Percentiles rank a stretch among this genome's conserved stretches.
Conservation (phyloP, 2,888 invertebrate genomes). For the Trachelus iudaicus region DNA sequence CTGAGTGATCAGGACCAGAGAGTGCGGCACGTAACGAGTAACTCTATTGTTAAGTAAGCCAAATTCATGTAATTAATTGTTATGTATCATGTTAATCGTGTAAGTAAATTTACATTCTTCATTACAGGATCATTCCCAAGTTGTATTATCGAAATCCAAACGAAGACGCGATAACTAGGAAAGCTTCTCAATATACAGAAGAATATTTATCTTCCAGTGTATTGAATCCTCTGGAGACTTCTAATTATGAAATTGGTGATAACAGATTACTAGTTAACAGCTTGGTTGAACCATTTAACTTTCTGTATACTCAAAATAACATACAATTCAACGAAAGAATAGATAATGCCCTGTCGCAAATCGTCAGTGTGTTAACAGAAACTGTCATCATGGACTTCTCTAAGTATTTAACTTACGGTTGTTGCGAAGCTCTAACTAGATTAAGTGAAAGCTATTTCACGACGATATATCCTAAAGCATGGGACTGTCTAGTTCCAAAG, state of each 20-base stretch:
- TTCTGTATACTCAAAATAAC: conserved; percentile 49
- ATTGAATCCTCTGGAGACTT: conserved; percentile 29
- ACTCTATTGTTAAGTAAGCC: conserved; percentile 73
- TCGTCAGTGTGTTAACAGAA: conserved; percentile 68
- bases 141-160: conserved; percentile 67
- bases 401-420: conserved; percentile 76
- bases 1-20: conserved; percentile 82
- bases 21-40: conserved; percentile 78
- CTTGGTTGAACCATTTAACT: conserved; percentile 68
- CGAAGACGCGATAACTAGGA: conserved; percentile 69
- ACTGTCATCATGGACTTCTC: conserved; percentile 73
- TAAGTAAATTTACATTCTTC: conserved; percentile 9
- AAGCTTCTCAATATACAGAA: conserved; percentile 65
- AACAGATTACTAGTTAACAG: conserved; percentile 65
- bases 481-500: conserved; percentile 68
- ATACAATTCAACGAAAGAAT: conserved; percentile 46
- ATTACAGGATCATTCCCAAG: conserved; percentile 66
- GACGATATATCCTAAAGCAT: conserved; percentile 75
- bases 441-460: conserved; percentile 77
- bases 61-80: not conserved
- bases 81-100: not conserved
- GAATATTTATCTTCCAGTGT: conserved; percentile 47
- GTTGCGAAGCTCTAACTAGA: conserved; percentile 75
- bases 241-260: conserved; percentile 28
- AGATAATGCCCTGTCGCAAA: conserved; percentile 70